A percentile compares a stretch with the other conserved stretches of the same genome.
Evolutionary conservation across 2,797 vertebrate species (phyloP).

Genomic region (Phoeniculus purpureus): DNA sequence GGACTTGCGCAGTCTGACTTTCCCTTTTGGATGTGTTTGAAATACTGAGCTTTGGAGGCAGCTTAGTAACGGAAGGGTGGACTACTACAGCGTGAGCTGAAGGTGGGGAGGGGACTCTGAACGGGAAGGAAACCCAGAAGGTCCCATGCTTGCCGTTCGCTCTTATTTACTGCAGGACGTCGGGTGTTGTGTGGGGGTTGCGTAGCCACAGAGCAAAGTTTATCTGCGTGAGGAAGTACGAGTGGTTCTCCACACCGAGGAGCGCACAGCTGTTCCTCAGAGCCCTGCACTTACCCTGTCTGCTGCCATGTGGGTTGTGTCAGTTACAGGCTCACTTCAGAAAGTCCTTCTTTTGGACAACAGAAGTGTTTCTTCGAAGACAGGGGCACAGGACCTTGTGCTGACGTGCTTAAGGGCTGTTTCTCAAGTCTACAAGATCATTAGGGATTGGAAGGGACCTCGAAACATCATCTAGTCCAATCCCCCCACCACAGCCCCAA

Average conservation of each 20-base stretch:
- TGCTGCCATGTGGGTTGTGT: slow-evolving; percentile 68
- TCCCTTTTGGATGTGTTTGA: neutral
- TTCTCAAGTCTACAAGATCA: slow-evolving; percentile 73
- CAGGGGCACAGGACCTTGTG: slow-evolving; percentile 60
- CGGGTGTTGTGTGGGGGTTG: slow-evolving; percentile 67
- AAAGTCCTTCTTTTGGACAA: slow-evolving; percentile 75
- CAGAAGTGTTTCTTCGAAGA: slow-evolving; percentile 76
- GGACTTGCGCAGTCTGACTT: neutral
- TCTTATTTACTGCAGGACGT: slow-evolving; percentile 69
- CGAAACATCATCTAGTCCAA: too few species aligned
- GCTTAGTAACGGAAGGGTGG: slow-evolving; percentile 57
- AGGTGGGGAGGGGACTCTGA: slow-evolving; percentile 65
- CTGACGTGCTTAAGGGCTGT: slow-evolving; percentile 67
- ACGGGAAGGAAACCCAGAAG: slow-evolving; percentile 51
- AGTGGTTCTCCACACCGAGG: too few species aligned
- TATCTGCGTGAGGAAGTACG: slow-evolving; percentile 69
- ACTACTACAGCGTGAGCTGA: slow-evolving; percentile 67
- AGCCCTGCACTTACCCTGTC: slow-evolving; percentile 62
- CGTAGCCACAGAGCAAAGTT: slow-evolving; percentile 78
- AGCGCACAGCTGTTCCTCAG: too few species aligned
- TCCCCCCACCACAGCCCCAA: too few species aligned
- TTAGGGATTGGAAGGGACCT: too few species aligned
- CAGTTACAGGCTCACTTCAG: slow-evolving; percentile 66
- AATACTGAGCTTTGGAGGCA: slow-evolving; percentile 41
- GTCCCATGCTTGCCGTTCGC: slow-evolving; percentile 48